These are phyloP conservation scores for Lepidocyrtoides sp. DNA, from an alignment of 2,888 invertebrate genomes.

Conservation along the genomic window DNA sequence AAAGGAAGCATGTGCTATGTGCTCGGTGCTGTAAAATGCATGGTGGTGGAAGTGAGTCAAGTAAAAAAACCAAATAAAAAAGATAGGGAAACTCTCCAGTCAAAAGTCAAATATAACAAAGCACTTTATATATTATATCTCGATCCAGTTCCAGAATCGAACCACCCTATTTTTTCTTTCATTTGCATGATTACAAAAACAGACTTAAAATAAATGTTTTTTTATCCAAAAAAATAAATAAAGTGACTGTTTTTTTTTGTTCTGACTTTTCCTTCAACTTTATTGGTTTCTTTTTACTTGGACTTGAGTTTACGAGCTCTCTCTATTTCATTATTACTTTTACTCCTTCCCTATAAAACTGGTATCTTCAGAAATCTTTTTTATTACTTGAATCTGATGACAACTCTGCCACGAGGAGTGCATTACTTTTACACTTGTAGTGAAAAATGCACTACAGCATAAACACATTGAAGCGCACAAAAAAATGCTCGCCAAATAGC, in stretches of 20 bases:
- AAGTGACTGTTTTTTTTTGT: slow-evolving; percentile 41
- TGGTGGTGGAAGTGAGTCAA: slow-evolving; percentile 19
- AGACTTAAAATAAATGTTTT: not conserved
- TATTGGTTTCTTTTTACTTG: not conserved
- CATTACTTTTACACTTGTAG: too few species aligned
- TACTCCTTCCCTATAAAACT: not conserved
- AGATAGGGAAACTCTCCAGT: too few species aligned
- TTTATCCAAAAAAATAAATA: slow-evolving; percentile 34
- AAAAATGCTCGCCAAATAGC: too few species aligned
- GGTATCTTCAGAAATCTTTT: not conserved
- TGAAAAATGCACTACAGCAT: too few species aligned
- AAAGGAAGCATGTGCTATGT: not conserved
- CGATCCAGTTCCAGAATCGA: slow-evolving; percentile 78
- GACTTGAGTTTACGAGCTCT: not conserved
- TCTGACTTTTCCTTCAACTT: not conserved
- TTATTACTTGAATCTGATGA: slow-evolving; percentile 17
- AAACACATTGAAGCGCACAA: too few species aligned
- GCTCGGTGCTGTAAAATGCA: too few species aligned
- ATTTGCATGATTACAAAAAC: slow-evolving; percentile 84
- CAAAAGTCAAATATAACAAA: not conserved
- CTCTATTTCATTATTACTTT: not conserved
- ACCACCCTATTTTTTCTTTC: slow-evolving; percentile 83
- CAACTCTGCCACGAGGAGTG: too few species aligned
- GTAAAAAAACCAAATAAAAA: not conserved
- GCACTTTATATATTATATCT: not conserved